Evolutionary conservation across 2,888 invertebrate species (phyloP), one percentile per base, ranked within the genome.

Genomic region (Trachelus troglodyta): DNA sequence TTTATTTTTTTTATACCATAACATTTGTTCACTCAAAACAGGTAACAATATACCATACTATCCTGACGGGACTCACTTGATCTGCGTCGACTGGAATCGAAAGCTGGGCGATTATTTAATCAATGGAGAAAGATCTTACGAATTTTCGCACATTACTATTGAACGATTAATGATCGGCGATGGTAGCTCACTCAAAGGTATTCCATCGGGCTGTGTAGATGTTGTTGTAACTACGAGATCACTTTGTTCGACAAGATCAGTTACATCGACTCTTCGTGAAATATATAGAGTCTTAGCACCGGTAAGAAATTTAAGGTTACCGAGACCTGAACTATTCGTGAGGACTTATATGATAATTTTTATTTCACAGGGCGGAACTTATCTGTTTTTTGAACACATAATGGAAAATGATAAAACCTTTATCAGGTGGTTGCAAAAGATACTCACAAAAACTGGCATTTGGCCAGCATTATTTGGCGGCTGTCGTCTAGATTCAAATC

Each of bases 1-100:
- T 34, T 2, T 12, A 31, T 23, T n/a, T 30, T n/a, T 71, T 73
- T 40, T 69, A 40, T 9, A n/a, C 33, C 76, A 23, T 12, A 12
- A n/a, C 76, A n/a, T 31, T 34, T 40, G 0, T 69, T 73, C 35
- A 30, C 31, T 74, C 68, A 35, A 40, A 69, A 75, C 77, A 91
- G 90, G 90, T 30, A 88, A 89, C 79, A 91, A 91, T 75, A 85
- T 91, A 75, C 88, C 83, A 71, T 91, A 86, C 79, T 91, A 90
- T 81, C 90, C 89, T 0, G 83, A 87, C 33, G 87, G 85, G 37
- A 85, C 87, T 34, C 87, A 87, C 76, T 84, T 90, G 4, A 87
- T 91, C 12, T 85, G 84, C 31, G 87, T 90, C 12, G 90, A 90
- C 74, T 88, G 88, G 86, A 91, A 91, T 76, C 76, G 82, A 0